Evolutionary conservation across 2,113 vertebrate genomes (phyloP), one percentile per base, ranked within the genome.

Genomic region (Chitala chitala): DNA sequence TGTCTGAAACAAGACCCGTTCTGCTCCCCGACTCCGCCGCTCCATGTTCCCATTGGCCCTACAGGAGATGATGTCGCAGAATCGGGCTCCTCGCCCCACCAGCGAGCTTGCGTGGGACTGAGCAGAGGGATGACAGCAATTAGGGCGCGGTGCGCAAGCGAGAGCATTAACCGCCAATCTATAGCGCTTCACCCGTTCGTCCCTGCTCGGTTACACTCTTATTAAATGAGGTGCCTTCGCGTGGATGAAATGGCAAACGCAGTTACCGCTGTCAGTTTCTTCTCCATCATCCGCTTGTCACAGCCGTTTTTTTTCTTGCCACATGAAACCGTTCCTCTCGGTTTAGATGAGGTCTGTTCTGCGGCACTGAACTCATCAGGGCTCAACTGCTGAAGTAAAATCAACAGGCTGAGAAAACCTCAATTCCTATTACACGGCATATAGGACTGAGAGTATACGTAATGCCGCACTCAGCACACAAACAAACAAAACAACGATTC

Each of bases 101-200:
- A 58, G 5, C 36, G 26, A 72, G 84, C 86, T 85, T 86, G 81
- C 81, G 79, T 81, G 36, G 72, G 77, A 72, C 79, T 73, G 72
- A 75, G 4, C 75, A 56, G 77, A 73, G 84, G 82, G 79, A 82
- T 81, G 81, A 77, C 74, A 72, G 83, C 85, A 89, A 89, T 87
- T 86, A 87, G 87, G 87, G 80, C 78, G 85, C 72, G 9, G 74
- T 54, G 76, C 76, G 82, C 69, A 66, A 76, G 59, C 56, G 76
- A 77, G 73, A 29, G 42, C 31, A n/a, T 38, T 69, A 74, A 87
- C 87, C 87, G 58, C 89, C 81, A 79, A 90, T 89, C 87, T 80
- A 90, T 89, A 90, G 78, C 79, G 78, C n/a, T 84, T 80, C 86
- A 89, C 87, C 69, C 80, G 17, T 77, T 85, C 81, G 82, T 79